Base-by-base conservation (phyloP, 1,140 invertebrate genomes). In the Sitophilus oryzae region DNA sequence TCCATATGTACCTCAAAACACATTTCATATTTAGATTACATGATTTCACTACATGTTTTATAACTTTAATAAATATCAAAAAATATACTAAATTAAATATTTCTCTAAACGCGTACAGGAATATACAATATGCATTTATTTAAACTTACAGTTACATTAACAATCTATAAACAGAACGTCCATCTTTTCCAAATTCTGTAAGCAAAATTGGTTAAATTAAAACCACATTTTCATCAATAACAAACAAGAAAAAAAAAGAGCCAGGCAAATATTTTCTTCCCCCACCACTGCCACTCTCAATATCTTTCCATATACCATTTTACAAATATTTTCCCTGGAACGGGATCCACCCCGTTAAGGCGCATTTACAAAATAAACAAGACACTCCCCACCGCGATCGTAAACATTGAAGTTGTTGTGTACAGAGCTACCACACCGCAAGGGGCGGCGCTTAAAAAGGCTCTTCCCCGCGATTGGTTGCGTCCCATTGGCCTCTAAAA, bases 331-430 rank as follows among this genome's bases (percentile, higher is more conserved):
- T 30, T 30, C 25, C 25, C 5, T 30, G 25, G 25, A 30, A 30
- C 5, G 5, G 25, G 11, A 58, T 51, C 52, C 52, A 64, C 62
- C 62, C 38, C 62, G 55, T 62, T 64, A 48, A 19, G 36, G 37
- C 34, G 25, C 52, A 60, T 62, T 62, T 56, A 56, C 60, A 62
- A 64, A 64, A 64, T 56, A 64, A 64, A 64, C 60, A 64, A 43
- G 49, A 55, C 57, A 58, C 52, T 18, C n/a, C 11, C 15, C 38
- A 15, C 8, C n/a, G 20, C 5, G 11, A 30, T 35, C n/a, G 23
- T 34, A 43, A 52, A 37, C 40, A 52, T 34, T 30, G 25, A 38
- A 50, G 48, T 34, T 40, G 11, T 48, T n/a, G n/a, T 30, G 37
- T 21, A 40, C 14, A 22, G 46, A 30, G 16, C 18, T 8, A 9